phyloP scores from a whole-genome alignment of 2,888 invertebrate species.

The Teleiodes luculella region DNA sequence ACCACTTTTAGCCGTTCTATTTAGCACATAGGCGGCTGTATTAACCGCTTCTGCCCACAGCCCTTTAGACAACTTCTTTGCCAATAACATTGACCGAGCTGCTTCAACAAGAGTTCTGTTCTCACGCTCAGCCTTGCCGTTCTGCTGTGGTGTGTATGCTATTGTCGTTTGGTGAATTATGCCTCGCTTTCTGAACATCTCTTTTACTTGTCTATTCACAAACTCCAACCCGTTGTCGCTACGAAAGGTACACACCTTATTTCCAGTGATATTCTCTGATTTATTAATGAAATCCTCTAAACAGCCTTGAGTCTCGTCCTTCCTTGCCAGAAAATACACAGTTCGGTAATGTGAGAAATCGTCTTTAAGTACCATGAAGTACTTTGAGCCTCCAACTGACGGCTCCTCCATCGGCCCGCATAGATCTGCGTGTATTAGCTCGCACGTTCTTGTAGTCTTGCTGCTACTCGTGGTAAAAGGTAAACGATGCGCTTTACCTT shows the following conservation, averaged over 20 bases:
- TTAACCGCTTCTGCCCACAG: slow-evolving; percentile 25
- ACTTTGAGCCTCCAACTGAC: slow-evolving; percentile 22
- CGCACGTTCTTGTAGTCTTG: slow-evolving; percentile 14
- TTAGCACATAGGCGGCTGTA: too few species aligned
- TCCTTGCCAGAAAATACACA: slow-evolving; percentile 22
- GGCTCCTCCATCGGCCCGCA: slow-evolving; percentile 19
- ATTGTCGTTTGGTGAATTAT: slow-evolving; percentile 28
- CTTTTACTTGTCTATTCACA: slow-evolving; percentile 22
- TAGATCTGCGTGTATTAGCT: slow-evolving; percentile 18
- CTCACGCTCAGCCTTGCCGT: slow-evolving; percentile 27
- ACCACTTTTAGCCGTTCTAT: slow-evolving; percentile 22
- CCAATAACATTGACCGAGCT: slow-evolving; percentile 27
- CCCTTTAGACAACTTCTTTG: slow-evolving; percentile 15
- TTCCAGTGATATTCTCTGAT: slow-evolving; percentile 26
- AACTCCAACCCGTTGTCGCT: slow-evolving; percentile 32
- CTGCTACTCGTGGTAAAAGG: slow-evolving; percentile 11
- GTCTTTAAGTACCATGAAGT: slow-evolving; percentile 21
- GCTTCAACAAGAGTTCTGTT: slow-evolving; percentile 40
- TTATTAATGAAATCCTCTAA: slow-evolving; percentile 18
- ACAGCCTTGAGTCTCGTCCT: slow-evolving; percentile 12
- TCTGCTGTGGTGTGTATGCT: slow-evolving; percentile 24
- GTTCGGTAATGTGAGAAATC: slow-evolving; percentile 19
- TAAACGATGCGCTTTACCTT: too few species aligned
- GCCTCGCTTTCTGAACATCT: slow-evolving; percentile 23
- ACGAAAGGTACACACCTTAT: slow-evolving; percentile 26